Evolutionary conservation across 2,888 invertebrate genomes (phyloP).

Genomic region (Cryptus armator): DNA sequence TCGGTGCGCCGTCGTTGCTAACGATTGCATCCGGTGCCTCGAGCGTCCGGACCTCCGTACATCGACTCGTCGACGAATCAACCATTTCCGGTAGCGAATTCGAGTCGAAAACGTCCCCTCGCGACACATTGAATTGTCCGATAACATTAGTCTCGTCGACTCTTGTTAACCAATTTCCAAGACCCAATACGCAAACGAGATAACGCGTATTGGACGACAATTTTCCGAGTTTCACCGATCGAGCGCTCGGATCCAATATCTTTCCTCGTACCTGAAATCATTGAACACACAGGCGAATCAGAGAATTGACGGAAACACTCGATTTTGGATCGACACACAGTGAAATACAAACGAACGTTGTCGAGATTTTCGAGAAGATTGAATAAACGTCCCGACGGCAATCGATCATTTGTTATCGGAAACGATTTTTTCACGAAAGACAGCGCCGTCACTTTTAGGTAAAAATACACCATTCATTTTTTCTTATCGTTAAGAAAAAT

Average conservation of each 20-base stretch:
- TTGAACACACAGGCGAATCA: background rate
- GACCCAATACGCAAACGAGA: slow-evolving; percentile 94
- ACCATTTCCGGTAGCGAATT: slow-evolving; percentile 87
- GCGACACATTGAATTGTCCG: slow-evolving; percentile 78
- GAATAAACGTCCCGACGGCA: too few relatives aligned
- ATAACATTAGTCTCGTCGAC: slow-evolving; percentile 80
- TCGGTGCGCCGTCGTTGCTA: slow-evolving; percentile 84
- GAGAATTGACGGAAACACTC: background rate
- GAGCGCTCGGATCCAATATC: slow-evolving; percentile 90
- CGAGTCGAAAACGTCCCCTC: slow-evolving; percentile 86
- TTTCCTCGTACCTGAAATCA: slow-evolving; percentile 90
- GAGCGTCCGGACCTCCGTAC: slow-evolving; percentile 91
- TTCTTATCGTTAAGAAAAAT: too few relatives aligned
- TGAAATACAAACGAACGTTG: background rate
- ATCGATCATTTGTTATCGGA: too few relatives aligned
- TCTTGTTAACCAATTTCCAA: slow-evolving; percentile 90
- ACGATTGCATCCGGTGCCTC: slow-evolving; percentile 88
- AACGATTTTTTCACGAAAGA: too few relatives aligned
- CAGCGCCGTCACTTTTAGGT: too few relatives aligned
- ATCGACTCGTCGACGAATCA: slow-evolving; percentile 91
- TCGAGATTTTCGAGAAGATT: background rate
- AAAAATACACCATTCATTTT: too few relatives aligned
- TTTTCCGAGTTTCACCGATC: slow-evolving; percentile 91
- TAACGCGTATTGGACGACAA: slow-evolving; percentile 93
- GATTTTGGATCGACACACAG: too few relatives aligned